Conservation (phyloP, 2,888 invertebrate species). For the Cataglyphis altisquamis region DNA sequence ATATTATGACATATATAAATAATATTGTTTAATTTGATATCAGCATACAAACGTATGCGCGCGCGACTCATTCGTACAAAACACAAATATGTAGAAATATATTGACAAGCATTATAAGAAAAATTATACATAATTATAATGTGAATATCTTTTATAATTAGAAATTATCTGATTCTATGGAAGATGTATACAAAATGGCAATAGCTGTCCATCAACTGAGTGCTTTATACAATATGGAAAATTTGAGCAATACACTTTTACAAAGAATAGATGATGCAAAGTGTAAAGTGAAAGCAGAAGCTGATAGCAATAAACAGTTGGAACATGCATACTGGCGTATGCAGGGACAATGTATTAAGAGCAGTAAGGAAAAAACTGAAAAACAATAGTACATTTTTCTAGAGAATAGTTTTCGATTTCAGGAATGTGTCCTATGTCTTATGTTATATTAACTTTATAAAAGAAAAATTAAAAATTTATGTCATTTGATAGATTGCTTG, state of each 20-base stretch:
- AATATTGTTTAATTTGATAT: background rate
- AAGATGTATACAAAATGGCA: conserved; percentile 83
- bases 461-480: background rate
- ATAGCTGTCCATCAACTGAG: conserved; percentile 81
- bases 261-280: conserved; percentile 83
- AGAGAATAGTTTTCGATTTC: background rate
- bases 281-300: conserved; percentile 76
- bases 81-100: background rate
- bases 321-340: conserved; percentile 80
- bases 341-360: conserved; percentile 78
- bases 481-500: background rate
- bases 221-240: conserved; percentile 83
- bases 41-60: background rate
- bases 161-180: conserved; percentile 81
- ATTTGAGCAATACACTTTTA: conserved; percentile 78
- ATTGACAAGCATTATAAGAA: background rate
- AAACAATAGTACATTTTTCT: conserved; percentile 4
- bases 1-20: background rate
- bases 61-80: background rate
- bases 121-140: conserved; percentile 20
- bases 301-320: conserved; percentile 72
- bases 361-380: conserved; percentile 56
- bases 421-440: background rate
- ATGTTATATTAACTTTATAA: background rate
- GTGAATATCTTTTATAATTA: conserved; percentile 59